Evolutionary conservation across 2,797 vertebrate species (phyloP).

Genomic region (Sylvilagus floridanus): DNA sequence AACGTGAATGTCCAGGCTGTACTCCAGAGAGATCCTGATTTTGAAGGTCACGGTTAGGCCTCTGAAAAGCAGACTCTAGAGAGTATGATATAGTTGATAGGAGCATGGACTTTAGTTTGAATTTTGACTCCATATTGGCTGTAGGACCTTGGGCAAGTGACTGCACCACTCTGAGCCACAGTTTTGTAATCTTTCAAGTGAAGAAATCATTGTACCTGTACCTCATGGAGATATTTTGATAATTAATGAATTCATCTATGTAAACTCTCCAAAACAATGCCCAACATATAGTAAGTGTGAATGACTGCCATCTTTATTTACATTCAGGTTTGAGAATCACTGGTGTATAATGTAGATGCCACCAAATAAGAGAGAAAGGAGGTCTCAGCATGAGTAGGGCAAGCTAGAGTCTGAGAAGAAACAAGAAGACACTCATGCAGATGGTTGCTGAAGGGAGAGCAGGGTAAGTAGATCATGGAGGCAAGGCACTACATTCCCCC

Average conservation of each 20-base stretch:
- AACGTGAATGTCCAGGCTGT: not conserved
- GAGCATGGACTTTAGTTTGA: not conserved
- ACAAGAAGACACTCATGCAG: not conserved
- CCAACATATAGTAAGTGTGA: not conserved
- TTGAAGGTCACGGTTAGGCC: not conserved
- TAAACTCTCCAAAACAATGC: not conserved
- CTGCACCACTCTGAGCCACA: not conserved
- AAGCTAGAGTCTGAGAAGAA: not conserved
- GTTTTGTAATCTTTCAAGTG: not conserved
- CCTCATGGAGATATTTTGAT: not conserved
- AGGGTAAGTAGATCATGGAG: not conserved
- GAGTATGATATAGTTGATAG: not conserved
- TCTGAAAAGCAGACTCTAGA: not conserved
- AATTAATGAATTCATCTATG: not conserved
- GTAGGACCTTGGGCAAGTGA: not conserved
- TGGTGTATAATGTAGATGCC: not conserved
- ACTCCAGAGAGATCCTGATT: not conserved
- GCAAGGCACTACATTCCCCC: not conserved
- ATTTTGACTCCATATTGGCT: not conserved
- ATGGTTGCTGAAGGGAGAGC: not conserved
- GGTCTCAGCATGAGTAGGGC: not conserved
- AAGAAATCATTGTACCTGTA: not conserved
- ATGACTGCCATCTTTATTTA: not conserved
- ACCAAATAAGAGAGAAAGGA: conserved; percentile 6
- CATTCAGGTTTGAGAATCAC: not conserved